phyloP scores from a whole-genome alignment of 2,888 invertebrate genomes.

The Acanthoscelides obtectus region DNA sequence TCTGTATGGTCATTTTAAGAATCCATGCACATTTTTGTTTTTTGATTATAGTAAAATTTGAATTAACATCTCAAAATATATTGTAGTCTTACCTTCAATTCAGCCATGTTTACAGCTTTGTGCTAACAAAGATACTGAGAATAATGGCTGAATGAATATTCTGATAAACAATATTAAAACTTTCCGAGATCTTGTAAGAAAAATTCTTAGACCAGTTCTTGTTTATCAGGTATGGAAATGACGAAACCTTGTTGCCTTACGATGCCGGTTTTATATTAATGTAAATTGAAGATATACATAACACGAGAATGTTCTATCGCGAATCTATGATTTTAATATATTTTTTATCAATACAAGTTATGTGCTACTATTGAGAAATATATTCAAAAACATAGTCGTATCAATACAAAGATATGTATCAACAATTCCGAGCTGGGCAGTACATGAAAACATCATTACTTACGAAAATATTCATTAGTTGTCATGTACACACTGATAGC shows the following conservation, averaged over 20 bases:
- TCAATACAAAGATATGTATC: neutral
- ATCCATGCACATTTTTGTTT: no score
- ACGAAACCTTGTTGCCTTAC: neutral
- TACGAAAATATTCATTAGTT: no score
- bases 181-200: neutral
- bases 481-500: no score
- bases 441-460: no score
- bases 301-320: neutral
- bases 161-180: neutral
- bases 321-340: neutral
- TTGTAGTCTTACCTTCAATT: neutral
- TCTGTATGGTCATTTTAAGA: no score
- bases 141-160: neutral
- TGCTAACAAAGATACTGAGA: neutral
- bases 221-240: neutral
- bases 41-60: no score
- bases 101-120: neutral
- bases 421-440: no score
- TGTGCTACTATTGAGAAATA: neutral
- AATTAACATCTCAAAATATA: no score
- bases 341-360: neutral
- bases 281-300: neutral
- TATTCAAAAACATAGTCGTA: no score
- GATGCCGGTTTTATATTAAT: neutral
- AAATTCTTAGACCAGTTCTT: neutral